Conservation (phyloP, 1,140 invertebrate species). For the Drosophila nasuta region DNA sequence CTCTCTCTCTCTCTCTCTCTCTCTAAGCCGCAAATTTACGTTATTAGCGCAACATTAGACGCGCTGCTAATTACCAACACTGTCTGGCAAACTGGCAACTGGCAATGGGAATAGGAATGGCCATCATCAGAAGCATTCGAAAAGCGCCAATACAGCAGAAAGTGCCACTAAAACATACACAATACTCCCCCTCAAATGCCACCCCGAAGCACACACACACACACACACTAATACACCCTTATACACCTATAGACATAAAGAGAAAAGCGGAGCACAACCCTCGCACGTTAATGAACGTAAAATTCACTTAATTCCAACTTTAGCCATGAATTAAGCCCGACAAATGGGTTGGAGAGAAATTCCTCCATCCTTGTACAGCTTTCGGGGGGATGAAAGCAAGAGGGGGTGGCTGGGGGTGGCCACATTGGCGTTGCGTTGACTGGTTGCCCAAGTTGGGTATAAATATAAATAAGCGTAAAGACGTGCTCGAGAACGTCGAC, state of each 20-base stretch:
- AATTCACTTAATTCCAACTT: conserved; percentile 85
- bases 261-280: conserved; percentile 62
- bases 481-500: conserved; percentile 26
- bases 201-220: conserved; percentile 22
- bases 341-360: conserved; percentile 59
- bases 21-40: conserved; percentile 74
- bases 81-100: conserved; percentile 43
- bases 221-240: conserved; percentile 6
- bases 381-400: neutral
- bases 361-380: neutral
- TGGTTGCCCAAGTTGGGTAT: conserved; percentile 21
- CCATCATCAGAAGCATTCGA: conserved; percentile 13
- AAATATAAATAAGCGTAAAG: conserved; percentile 54
- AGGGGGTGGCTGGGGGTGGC: neutral
- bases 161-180: conserved; percentile 31
- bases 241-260: neutral
- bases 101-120: neutral
- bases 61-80: conserved; percentile 78
- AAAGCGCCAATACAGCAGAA: conserved; percentile 42
- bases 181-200: neutral
- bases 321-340: conserved; percentile 84
- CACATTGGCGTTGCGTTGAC: too few species aligned
- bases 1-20: neutral
- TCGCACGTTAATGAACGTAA: conserved; percentile 84
- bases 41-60: conserved; percentile 81